phyloP scores from a whole-genome alignment of 1,140 invertebrate species.

The Maconellicoccus hirsutus region DNA sequence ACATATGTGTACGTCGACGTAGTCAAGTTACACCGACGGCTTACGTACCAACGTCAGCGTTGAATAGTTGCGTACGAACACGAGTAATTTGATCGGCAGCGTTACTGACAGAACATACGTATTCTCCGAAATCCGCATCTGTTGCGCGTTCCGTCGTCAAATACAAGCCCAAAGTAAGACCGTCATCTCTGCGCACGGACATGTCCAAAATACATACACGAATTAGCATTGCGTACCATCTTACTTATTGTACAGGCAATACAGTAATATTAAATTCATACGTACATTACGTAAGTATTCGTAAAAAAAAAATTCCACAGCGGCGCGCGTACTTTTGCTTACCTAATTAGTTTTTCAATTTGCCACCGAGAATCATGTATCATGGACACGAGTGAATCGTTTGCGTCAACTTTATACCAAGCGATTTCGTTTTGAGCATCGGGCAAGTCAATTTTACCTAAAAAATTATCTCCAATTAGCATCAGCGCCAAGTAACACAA shows the following conservation, averaged over 20 bases:
- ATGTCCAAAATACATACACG: not conserved
- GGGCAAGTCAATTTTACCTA: not conserved
- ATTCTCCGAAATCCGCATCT: not conserved
- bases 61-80: too few relatives aligned
- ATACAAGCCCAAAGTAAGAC: constrained; percentile 1
- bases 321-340: too few relatives aligned
- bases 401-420: not conserved
- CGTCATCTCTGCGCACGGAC: not conserved
- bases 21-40: too few relatives aligned
- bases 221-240: too few relatives aligned
- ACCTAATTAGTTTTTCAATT: not conserved
- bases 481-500: too few relatives aligned
- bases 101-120: constrained; percentile 3
- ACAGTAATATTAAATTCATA: too few relatives aligned
- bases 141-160: not conserved
- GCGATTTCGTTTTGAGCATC: not conserved
- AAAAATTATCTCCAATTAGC: too few relatives aligned
- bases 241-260: too few relatives aligned
- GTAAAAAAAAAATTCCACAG: too few relatives aligned
- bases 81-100: constrained; percentile 4
- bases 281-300: too few relatives aligned
- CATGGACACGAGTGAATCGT: not conserved
- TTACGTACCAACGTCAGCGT: too few relatives aligned
- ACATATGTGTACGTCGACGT: too few relatives aligned
- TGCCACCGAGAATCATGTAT: not conserved